Conservation (phyloP, 1,140 invertebrate species). For the Trissolcus basalis region DNA sequence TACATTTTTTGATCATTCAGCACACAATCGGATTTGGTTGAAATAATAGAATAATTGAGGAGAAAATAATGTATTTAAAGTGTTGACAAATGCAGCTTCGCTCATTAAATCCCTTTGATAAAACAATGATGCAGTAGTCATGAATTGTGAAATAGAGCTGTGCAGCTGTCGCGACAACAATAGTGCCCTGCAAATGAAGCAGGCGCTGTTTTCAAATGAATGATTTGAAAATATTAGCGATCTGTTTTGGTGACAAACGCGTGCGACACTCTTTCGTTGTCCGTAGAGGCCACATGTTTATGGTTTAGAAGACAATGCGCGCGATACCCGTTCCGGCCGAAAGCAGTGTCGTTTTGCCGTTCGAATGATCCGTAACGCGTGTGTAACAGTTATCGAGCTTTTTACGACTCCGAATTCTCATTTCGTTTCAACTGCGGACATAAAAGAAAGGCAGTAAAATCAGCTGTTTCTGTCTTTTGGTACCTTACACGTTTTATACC, state of each 20-base stretch:
- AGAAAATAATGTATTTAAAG: too few species aligned
- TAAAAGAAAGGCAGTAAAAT: constrained; percentile 16
- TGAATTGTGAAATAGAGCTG: too few species aligned
- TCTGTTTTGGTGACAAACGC: neutral
- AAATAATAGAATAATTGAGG: too few species aligned
- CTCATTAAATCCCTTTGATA: too few species aligned
- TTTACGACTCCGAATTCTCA: constrained; percentile 36
- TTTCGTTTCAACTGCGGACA: constrained; percentile 28
- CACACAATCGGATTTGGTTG: too few species aligned
- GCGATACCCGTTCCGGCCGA: constrained; percentile 10
- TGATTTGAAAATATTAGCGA: too few species aligned
- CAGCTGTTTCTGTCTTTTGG: constrained; percentile 12
- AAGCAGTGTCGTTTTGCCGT: constrained; percentile 24
- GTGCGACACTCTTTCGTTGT: neutral
- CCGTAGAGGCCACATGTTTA: neutral
- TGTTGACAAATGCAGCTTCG: too few species aligned
- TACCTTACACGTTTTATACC: constrained; percentile 1
- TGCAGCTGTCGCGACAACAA: too few species aligned
- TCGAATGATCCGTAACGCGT: constrained; percentile 31
- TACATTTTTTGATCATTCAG: too few species aligned
- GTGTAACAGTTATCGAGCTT: constrained; percentile 44
- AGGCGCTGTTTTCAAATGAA: too few species aligned
- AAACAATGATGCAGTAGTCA: too few species aligned
- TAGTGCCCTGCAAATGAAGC: too few species aligned
- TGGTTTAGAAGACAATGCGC: constrained; percentile 18